Conservation (phyloP, 2,797 vertebrate genomes). For the Sciurus vulgaris region DNA sequence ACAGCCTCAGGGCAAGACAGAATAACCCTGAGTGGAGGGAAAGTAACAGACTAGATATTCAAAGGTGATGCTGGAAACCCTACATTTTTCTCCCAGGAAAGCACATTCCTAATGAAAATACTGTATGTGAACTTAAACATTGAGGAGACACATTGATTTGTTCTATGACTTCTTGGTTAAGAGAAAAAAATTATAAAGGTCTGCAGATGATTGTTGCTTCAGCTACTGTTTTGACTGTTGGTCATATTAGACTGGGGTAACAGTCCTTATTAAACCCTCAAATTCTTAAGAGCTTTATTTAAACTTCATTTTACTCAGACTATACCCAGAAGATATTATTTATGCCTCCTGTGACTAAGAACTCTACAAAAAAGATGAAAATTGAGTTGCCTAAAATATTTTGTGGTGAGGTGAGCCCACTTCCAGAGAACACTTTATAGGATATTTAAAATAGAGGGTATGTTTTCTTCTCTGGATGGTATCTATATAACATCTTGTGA, state of each 20-base stretch:
- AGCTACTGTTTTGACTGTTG: conserved; percentile 17
- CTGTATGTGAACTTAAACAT: background rate
- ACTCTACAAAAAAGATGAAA: background rate
- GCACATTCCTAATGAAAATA: background rate
- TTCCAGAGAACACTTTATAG: background rate
- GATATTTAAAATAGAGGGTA: background rate
- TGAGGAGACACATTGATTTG: background rate
- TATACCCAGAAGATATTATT: background rate
- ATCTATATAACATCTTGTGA: background rate
- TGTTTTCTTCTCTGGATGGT: background rate
- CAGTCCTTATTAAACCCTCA: background rate
- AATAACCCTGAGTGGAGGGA: background rate
- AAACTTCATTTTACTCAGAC: conserved; percentile 2
- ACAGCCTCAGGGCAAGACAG: background rate
- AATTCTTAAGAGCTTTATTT: background rate
- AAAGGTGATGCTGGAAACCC: background rate
- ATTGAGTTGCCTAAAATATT: conserved; percentile 6
- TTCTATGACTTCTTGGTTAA: background rate
- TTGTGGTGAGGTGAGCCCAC: background rate
- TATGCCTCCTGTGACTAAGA: background rate
- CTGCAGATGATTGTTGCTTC: background rate
- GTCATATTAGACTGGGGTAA: background rate
- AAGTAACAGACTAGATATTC: background rate
- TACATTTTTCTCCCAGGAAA: background rate
- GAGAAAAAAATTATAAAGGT: background rate